Base-by-base conservation (phyloP, 2,888 invertebrate species). In the Melinopterus prodromus region DNA sequence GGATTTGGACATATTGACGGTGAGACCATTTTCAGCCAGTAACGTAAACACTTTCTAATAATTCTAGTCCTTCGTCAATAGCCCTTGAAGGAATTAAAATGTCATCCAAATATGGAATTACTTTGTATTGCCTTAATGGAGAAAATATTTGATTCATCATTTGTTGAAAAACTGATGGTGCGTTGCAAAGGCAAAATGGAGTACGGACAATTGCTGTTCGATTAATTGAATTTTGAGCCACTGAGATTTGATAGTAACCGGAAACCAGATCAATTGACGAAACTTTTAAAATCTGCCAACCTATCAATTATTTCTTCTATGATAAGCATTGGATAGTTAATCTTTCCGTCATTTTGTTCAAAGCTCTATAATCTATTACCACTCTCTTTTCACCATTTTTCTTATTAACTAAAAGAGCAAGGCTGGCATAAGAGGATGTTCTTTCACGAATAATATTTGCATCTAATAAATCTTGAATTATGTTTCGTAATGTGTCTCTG, bases 141-240 rank as follows among this genome's bases (percentile, higher is more conserved):
- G 38, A 38, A 38, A 38, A 38, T 38, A 38, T 38, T 38, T 38
- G 38, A 38, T 81, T 85, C 0, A 88, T 82, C 75, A 78, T 86
- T 14, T 86, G 71, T 35, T 82, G 85, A 76, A 88, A 88, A 16
- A 86, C 84, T 12, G 85, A 83, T 14, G 89, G 89, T 6, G 85
- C 84, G 37, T 87, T 88, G 53, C 86, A 87, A 5, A 89, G 78
- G 4, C 89, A 89, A 85, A 90, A 90, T 0, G 88, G 89, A 72
- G 86, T 85, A 81, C 82, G 85, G 3, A 89, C 87, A 83, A 89
- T 89, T 0, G 89, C 81, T 0, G 88, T 88, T 38, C 38, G 38
- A 38, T 38, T 6, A 38, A 38, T 38, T 38, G 38, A 38, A 38
- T 38, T 38, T 38, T 38, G 38, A 38, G 38, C 38, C 74, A 87